phyloP scores from a whole-genome alignment of 2,888 invertebrate genomes.

The Mactromeris polynyma region DNA sequence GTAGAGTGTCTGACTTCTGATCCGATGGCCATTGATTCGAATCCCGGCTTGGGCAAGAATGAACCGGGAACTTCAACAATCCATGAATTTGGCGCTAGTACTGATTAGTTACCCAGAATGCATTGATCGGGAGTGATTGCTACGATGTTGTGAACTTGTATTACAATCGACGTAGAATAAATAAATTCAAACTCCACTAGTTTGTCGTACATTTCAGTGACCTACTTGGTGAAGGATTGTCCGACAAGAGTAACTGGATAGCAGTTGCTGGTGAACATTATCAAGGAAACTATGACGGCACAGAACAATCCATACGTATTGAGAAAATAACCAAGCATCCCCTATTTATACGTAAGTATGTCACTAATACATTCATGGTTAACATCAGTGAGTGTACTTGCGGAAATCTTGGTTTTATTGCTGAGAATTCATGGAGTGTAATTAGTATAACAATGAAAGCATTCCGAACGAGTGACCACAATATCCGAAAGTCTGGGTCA shows the following conservation, averaged over 20 bases:
- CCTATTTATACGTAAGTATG: constrained; percentile 52
- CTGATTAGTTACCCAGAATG: too few species aligned
- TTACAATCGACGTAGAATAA: too few species aligned
- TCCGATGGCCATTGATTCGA: too few species aligned
- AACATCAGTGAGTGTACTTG: neutral
- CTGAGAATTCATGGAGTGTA: neutral
- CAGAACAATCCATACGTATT: constrained; percentile 74
- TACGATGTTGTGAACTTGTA: too few species aligned
- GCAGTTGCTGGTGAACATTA: constrained; percentile 78
- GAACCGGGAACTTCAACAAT: too few species aligned
- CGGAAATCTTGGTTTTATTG: neutral
- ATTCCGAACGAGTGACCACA: neutral
- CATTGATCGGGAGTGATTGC: too few species aligned
- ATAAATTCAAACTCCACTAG: too few species aligned
- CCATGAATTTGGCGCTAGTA: too few species aligned
- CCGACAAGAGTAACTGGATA: constrained; percentile 70
- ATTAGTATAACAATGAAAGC: neutral
- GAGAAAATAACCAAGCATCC: constrained; percentile 73
- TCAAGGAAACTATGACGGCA: constrained; percentile 74
- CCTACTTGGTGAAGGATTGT: constrained; percentile 63
- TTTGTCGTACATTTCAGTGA: constrained; percentile 61
- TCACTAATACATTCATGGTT: neutral
- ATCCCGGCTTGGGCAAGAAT: too few species aligned
- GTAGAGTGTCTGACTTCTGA: too few species aligned
- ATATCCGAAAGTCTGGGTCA: neutral